phyloP scores from a whole-genome alignment of 2,113 vertebrate genomes.

The Takifugu bimaculatus region DNA sequence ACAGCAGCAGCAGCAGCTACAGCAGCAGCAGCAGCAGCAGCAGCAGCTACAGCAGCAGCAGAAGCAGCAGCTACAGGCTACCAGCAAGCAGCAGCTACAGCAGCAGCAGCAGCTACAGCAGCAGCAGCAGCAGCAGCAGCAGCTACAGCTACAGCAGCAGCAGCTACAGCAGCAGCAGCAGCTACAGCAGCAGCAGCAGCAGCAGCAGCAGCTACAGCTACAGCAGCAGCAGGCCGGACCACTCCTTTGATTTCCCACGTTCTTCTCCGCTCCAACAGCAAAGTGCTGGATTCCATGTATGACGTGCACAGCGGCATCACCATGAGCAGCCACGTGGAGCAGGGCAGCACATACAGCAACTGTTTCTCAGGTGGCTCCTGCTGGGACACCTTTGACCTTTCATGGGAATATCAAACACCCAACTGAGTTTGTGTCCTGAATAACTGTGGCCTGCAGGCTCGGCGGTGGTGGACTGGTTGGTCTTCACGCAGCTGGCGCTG shows the following conservation, averaged over 20 bases:
- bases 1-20: too few relatives aligned
- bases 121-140: too few relatives aligned
- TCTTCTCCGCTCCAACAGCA: conserved; percentile 57
- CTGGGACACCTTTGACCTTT: background rate
- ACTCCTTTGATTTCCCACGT: background rate
- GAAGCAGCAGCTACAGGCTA: too few relatives aligned
- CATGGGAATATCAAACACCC: background rate
- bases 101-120: too few relatives aligned
- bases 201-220: conserved; percentile 18
- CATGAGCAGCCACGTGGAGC: conserved; percentile 80
- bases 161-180: too few relatives aligned
- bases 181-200: too few relatives aligned
- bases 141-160: too few relatives aligned
- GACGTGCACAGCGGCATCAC: conserved; percentile 84
- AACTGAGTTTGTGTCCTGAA: background rate
- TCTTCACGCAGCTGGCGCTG: conserved; percentile 79
- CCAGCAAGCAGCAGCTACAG: too few relatives aligned
- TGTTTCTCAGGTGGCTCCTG: conserved; percentile 83
- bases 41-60: too few relatives aligned
- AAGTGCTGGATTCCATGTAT: conserved; percentile 88
- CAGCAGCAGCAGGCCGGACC: background rate
- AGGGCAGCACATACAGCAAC: conserved; percentile 87
- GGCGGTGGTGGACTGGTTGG: conserved; percentile 90
- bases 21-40: too few relatives aligned
- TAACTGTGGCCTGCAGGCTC: conserved; percentile 74